phyloP scores from a whole-genome alignment of 30 jellyfish, hydroid and myxozoan genomes.

The Hydractinia symbiolongicarpus region DNA sequence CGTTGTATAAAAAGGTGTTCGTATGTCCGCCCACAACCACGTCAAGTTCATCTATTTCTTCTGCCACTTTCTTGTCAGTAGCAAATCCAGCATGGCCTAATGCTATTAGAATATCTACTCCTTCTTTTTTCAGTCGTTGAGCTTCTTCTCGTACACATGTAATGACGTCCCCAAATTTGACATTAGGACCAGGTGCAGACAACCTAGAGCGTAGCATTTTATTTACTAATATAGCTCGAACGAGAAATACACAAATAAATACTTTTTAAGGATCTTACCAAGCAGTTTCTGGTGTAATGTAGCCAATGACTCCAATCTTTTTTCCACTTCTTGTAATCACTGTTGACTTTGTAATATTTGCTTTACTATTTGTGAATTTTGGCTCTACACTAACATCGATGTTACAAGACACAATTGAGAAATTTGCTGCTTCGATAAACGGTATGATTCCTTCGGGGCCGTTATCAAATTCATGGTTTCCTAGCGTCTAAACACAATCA shows the following conservation, averaged over 20 bases:
- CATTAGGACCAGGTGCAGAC: slow-evolving; percentile 89
- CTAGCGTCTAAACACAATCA: slow-evolving; percentile 65
- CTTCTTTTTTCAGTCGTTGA: slow-evolving; percentile 46
- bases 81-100: slow-evolving; percentile 96
- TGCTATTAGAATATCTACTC: slow-evolving; percentile 73
- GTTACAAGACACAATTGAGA: slow-evolving; percentile 72
- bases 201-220: slow-evolving; percentile 44
- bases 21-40: slow-evolving; percentile 98
- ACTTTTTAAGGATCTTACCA: slow-evolving; percentile 54
- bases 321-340: slow-evolving; percentile 51
- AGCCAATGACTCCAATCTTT: slow-evolving; percentile 85
- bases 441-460: slow-evolving; percentile 66
- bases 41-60: slow-evolving; percentile 74
- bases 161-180: slow-evolving; percentile 55
- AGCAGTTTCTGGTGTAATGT: slow-evolving; percentile 61
- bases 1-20: slow-evolving; percentile 80
- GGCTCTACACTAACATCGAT: slow-evolving; percentile 76
- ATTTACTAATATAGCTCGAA: neutral
- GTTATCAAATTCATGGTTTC: slow-evolving; percentile 94
- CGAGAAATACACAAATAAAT: neutral
- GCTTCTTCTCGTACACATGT: slow-evolving; percentile 80
- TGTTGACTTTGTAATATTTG: slow-evolving; percentile 39
- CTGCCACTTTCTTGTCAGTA: slow-evolving; percentile 60
- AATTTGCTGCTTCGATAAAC: slow-evolving; percentile 50
- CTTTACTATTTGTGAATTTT: slow-evolving; percentile 60